Percentiles rank a stretch among this genome's conserved stretches.
Conservation (phyloP, 2,797 vertebrate species). For the Hephaestus fuliginosus region DNA sequence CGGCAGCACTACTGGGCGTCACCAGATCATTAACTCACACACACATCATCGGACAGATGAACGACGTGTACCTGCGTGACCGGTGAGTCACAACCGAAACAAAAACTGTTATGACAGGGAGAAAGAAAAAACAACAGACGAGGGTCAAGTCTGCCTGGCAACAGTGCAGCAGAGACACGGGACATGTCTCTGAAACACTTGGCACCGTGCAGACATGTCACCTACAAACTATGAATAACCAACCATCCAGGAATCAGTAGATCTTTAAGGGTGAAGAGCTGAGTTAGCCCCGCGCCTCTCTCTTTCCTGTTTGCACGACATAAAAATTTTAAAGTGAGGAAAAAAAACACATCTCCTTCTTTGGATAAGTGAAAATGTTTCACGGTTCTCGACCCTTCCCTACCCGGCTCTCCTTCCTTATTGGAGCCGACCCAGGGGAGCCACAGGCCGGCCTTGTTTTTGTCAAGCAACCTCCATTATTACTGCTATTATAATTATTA, state of each 20-base stretch:
- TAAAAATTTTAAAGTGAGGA: background rate
- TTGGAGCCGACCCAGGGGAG: conserved; percentile 56
- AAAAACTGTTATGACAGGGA: conserved; percentile 18
- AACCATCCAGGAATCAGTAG: background rate
- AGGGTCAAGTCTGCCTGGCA: conserved; percentile 4
- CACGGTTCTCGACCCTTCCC: too few species aligned
- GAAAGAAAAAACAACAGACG: conserved; percentile 1
- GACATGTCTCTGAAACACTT: background rate
- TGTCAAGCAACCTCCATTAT: conserved; percentile 33
- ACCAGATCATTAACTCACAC: background rate
- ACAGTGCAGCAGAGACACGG: background rate
- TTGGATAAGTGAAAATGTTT: too few species aligned
- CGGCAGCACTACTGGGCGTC: conserved; percentile 6
- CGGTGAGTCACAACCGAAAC: conserved; percentile 56
- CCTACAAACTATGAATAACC: background rate
- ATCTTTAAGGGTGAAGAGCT: background rate
- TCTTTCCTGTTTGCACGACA: rapidly evolving
- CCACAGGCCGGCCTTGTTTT: conserved; percentile 73
- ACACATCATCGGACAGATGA: background rate
- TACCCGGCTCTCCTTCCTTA: conserved; percentile 39
- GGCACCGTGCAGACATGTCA: background rate
- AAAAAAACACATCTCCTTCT: background rate
- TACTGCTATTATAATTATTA: too few species aligned
- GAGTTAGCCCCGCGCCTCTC: background rate
- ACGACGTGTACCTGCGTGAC: conserved; percentile 22